These are phyloP conservation scores for Danionella cerebrum DNA, from an alignment of 2,113 vertebrate genomes.

Conservation along the genomic window DNA sequence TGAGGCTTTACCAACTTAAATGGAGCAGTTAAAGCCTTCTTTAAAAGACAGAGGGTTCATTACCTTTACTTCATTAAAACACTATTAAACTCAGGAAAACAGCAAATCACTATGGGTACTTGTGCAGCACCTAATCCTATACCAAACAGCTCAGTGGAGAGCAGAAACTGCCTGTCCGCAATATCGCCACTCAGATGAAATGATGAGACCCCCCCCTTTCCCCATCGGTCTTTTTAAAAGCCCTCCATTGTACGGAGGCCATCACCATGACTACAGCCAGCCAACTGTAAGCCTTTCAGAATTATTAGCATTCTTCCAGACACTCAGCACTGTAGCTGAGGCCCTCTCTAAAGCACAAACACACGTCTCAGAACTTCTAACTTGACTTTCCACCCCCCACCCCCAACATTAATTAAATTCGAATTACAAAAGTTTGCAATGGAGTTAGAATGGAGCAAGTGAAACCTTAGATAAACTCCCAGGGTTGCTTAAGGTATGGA, in stretches of 20 bases:
- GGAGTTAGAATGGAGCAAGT: conserved; percentile 23
- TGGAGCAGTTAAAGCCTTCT: background rate
- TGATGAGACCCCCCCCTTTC: conserved; percentile 31
- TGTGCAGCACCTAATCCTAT: conserved; percentile 44
- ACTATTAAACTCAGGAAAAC: background rate
- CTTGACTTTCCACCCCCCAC: conserved; percentile 58
- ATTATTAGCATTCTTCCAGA: conserved; percentile 80
- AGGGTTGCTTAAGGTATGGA: conserved; percentile 29
- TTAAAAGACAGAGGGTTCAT: conserved; percentile 14
- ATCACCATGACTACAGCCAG: conserved; percentile 77
- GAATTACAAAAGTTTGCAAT: conserved; percentile 56
- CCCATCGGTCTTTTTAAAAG: conserved; percentile 53
- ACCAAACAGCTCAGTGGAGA: conserved; percentile 51
- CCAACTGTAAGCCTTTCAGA: conserved; percentile 76
- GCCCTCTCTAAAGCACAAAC: conserved; percentile 52
- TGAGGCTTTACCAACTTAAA: no score
- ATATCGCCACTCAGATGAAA: conserved; percentile 51
- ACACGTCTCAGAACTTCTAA: conserved; percentile 31
- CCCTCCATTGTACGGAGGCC: conserved; percentile 70
- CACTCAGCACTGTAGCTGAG: conserved; percentile 61
- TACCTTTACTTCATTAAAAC: conserved; percentile 17
- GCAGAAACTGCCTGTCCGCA: conserved; percentile 49
- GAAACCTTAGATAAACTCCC: conserved; percentile 45
- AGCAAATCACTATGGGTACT: conserved; percentile 37
- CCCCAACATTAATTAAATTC: conserved; percentile 67